Base-by-base conservation (phyloP, 53 echinoderm and acorn worm genomes). In the Pentamera pediparva region DNA sequence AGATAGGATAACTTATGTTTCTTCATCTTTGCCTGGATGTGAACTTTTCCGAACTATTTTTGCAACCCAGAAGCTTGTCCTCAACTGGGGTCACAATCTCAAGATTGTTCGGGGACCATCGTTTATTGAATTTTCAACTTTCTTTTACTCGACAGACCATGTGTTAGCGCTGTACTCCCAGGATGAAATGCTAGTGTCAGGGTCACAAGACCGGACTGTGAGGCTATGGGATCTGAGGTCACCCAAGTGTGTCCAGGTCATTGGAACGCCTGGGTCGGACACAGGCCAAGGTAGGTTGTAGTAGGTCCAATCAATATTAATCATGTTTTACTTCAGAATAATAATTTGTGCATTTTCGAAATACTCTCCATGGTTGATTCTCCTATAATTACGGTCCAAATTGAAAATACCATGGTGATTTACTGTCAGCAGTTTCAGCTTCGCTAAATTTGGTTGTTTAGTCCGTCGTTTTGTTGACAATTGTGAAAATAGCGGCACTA, bases 241-340 rank as follows among this genome's bases (percentile, higher is more conserved):
- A 1, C 91, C 98, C 12, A 76, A 88, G 33, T 96, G 98, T 73
- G 40, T 95, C 13, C 91, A 96, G 62, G 88, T 96, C 55, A 88
- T 96, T 11, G 98, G 98, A 19, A 91, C 88, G n/a, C 98, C 98
- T 8, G 98, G 98, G 19, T 96, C 98, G 34, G 98, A 96, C 52
- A 67, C 77, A 4, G 98, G 98, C 25, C 78, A 91, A 88, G 98
- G 98, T 96, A 45, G 10, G 71, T 45, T 15, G 47, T 0, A n/a
- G 47, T 45, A 1, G n/a, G n/a, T n/a, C n/a, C 0, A 1, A 12
- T 45, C 47, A 1, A 1, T 15, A n/a, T 53, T 20, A 53, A 53
- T 53, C 12, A 53, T 53, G 2, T 2, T 53, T 53, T 53, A 22
- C 7, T 53, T 41, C 9, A 18, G 10, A 53, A 53, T 0, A 22